A percentile compares a stretch with the other conserved stretches of the same genome.
These are phyloP conservation scores for mouse (Mus musculus) DNA, from an alignment of 2,113 vertebrate species.

Conservation along the genomic window GRCm39 chr11:55072001-55072500, in stretches of 20 bases:
- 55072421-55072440: slow-evolving; percentile 96
- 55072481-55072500: background rate
- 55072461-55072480: slow-evolving; percentile 83
- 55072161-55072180: background rate
- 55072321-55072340: background rate
- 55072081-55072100: background rate
- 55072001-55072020: too few relatives aligned
- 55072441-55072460: slow-evolving; percentile 95
- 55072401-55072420: slow-evolving; percentile 95
- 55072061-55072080: background rate
- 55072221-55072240: background rate
- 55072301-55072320: background rate
- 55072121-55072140: background rate
- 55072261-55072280: too few relatives aligned
- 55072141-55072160: background rate
- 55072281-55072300: background rate
- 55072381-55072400: slow-evolving; percentile 97
- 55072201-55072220: background rate
- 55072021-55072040: background rate
- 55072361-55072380: slow-evolving; percentile 94
- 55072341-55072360: background rate
- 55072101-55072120: background rate
- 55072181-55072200: background rate
- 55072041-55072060: background rate
- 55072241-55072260: background rate